A percentile compares a stretch with the other conserved stretches of the same genome.
Evolutionary conservation across 2,888 invertebrate genomes (phyloP).

Genomic region (Drosophila subsilvestris): DNA sequence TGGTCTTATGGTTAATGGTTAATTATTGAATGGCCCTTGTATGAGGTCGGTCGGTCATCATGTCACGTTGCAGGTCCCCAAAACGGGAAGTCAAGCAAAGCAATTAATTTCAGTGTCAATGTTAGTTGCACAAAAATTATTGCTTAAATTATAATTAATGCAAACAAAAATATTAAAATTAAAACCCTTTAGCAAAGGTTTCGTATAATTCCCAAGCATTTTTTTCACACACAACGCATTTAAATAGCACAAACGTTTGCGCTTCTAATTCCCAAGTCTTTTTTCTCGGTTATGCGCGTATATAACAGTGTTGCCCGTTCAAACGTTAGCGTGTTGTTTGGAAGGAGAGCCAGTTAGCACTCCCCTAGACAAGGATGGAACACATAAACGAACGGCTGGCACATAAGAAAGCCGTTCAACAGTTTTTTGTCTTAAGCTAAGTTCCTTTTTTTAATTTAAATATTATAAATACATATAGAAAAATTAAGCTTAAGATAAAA

Average conservation of each 20-base stretch:
- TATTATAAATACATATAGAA: too few species aligned
- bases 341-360: conserved; percentile 99
- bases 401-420: conserved; percentile 82
- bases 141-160: background rate
- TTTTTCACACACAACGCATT: background rate
- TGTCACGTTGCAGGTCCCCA: conserved; percentile 44
- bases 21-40: conserved; percentile 17
- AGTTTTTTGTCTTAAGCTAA: conserved; percentile 65
- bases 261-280: conserved; percentile 71
- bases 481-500: too few species aligned
- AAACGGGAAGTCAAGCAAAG: conserved; percentile 31
- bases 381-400: conserved; percentile 85
- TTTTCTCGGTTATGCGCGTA: conserved; percentile 39
- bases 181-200: background rate
- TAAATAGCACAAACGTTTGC: background rate
- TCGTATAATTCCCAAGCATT: background rate
- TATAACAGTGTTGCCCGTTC: conserved; percentile 34
- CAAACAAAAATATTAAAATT: background rate
- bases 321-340: conserved; percentile 91
- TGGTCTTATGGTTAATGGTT: conserved; percentile 32
- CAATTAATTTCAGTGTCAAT: conserved; percentile 50
- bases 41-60: background rate
- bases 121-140: background rate
- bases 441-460: background rate
- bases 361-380: conserved; percentile 98